Evolutionary conservation across 2,888 invertebrate genomes (phyloP).

Genomic region (Nyleta sp.): DNA sequence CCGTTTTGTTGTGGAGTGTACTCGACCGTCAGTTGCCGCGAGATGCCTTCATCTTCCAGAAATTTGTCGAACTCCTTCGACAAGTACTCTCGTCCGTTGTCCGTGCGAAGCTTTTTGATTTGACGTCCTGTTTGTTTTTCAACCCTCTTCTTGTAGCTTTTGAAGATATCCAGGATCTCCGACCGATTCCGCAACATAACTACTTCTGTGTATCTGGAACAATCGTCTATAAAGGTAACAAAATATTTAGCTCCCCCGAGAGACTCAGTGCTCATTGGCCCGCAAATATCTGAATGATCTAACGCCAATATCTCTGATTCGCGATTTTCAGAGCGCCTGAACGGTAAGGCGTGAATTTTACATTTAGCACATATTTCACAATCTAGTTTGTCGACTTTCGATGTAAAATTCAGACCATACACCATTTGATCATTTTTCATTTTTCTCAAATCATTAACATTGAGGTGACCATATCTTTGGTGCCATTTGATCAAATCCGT

Average conservation of each 20-base stretch:
- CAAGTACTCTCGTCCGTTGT: slow-evolving; percentile 65
- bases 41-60: slow-evolving; percentile 48
- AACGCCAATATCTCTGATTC: slow-evolving; percentile 54
- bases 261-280: slow-evolving; percentile 56
- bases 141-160: slow-evolving; percentile 41
- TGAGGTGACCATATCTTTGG: slow-evolving; percentile 65
- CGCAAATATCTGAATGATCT: slow-evolving; percentile 69
- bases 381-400: slow-evolving; percentile 15
- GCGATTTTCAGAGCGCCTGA: slow-evolving; percentile 32
- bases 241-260: slow-evolving; percentile 63
- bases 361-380: slow-evolving; percentile 60
- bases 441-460: slow-evolving; percentile 59
- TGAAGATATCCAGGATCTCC: slow-evolving; percentile 56
- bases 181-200: slow-evolving; percentile 48
- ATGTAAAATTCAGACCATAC: slow-evolving; percentile 43
- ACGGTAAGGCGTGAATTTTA: slow-evolving; percentile 67
- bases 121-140: slow-evolving; percentile 50
- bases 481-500: slow-evolving; percentile 60
- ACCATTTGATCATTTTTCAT: slow-evolving; percentile 51
- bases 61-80: slow-evolving; percentile 54
- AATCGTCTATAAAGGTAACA: slow-evolving; percentile 61
- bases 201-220: slow-evolving; percentile 37
- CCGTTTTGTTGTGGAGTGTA: slow-evolving; percentile 74
- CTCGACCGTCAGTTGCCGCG: slow-evolving; percentile 64
- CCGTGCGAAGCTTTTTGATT: slow-evolving; percentile 57